Evolutionary conservation across 2,797 vertebrate species (phyloP).

Genomic region (Enteromius afrohamiltoni): DNA sequence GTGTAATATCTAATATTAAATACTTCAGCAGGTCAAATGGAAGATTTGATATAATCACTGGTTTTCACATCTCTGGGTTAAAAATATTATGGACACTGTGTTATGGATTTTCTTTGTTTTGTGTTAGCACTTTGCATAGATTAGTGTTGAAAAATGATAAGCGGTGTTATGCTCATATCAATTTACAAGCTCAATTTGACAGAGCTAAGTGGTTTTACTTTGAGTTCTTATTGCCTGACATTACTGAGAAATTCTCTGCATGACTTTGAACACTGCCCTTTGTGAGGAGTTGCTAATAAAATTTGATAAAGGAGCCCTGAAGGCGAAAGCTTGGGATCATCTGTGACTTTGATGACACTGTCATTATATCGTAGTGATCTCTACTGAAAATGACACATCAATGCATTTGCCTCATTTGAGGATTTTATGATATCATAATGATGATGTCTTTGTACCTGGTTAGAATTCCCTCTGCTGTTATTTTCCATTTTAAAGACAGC

Average conservation of each 20-base stretch:
- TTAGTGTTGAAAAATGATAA: neutral
- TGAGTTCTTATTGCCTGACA: neutral
- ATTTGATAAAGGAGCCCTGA: constrained; percentile 25
- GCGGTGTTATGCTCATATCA: neutral
- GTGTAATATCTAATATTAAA: neutral
- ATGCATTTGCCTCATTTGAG: constrained; percentile 12
- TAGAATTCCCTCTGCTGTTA: neutral
- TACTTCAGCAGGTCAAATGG: neutral
- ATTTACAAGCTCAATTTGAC: constrained; percentile 3
- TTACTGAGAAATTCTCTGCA: neutral
- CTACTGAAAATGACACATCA: neutral
- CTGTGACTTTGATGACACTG: constrained; percentile 13
- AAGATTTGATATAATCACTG: neutral
- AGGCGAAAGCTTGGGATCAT: constrained; percentile 21
- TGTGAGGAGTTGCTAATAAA: constrained; percentile 25
- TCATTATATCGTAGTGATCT: neutral
- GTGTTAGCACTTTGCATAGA: neutral
- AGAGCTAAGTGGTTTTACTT: neutral
- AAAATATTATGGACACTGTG: neutral
- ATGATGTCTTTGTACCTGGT: neutral
- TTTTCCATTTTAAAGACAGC: neutral
- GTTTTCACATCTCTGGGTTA: neutral
- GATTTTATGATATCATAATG: neutral
- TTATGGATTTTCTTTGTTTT: neutral
- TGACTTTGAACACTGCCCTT: constrained; percentile 29